A percentile compares a stretch with the other conserved stretches of the same genome.
Conservation (phyloP, 2,113 vertebrate species). For the Jaculus jaculus region DNA sequence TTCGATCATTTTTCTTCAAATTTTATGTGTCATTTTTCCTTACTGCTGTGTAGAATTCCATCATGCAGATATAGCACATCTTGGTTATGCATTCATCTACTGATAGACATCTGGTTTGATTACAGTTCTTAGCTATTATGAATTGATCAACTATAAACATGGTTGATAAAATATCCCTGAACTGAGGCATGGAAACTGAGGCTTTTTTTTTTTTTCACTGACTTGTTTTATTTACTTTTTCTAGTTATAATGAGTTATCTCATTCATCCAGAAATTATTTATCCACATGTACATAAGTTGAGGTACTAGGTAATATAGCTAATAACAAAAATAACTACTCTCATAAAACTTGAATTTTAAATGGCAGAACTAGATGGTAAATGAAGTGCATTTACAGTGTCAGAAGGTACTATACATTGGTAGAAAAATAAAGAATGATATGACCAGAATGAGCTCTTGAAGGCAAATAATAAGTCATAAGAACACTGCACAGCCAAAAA, state of each 20-base stretch:
- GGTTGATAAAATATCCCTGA: no score
- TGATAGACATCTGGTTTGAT: no score
- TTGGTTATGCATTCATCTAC: no score
- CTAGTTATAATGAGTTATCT: not conserved
- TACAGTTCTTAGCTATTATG: no score
- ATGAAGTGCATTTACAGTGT: not conserved
- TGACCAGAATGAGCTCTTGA: not conserved
- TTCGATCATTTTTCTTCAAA: no score
- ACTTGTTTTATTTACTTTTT: not conserved
- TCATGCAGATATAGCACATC: no score
- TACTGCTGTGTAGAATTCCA: no score
- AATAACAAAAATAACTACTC: not conserved
- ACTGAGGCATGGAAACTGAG: no score
- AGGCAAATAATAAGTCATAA: not conserved
- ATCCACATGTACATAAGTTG: not conserved
- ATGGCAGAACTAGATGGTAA: not conserved
- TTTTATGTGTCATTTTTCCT: no score
- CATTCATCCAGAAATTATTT: not conserved
- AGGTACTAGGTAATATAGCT: not conserved
- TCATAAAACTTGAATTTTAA: not conserved
- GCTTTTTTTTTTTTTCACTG: not conserved
- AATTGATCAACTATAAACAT: no score
- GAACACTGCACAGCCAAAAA: not conserved
- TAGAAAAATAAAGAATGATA: not conserved
- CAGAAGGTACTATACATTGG: not conserved